These are phyloP conservation scores for Seladonia tumulorum DNA, from an alignment of 2,888 invertebrate genomes.

Conservation along the genomic window DNA sequence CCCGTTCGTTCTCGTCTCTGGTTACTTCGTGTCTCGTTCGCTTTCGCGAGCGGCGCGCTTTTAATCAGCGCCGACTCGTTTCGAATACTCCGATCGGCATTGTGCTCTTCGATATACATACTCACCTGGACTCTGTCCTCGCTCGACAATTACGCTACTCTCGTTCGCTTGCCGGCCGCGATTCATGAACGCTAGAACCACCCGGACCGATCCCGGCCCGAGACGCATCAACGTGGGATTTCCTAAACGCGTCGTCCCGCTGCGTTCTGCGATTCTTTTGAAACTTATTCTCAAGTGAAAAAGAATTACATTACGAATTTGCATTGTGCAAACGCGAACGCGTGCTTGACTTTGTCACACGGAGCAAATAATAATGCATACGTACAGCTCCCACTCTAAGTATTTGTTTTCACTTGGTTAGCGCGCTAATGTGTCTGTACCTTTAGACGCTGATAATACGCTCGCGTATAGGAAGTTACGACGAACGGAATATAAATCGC, in stretches of 20 bases:
- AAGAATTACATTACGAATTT: no score
- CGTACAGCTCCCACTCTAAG: no score
- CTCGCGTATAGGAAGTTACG: no score
- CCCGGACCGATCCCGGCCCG: not conserved
- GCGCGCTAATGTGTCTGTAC: no score
- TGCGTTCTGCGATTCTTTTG: no score
- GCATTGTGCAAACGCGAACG: no score
- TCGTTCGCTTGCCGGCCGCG: not conserved
- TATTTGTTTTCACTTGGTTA: no score
- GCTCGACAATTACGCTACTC: conserved; percentile 5
- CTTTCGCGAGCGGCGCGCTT: not conserved
- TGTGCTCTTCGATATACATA: conserved; percentile 20
- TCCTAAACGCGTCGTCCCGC: not conserved
- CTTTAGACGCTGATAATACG: no score
- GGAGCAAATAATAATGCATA: no score
- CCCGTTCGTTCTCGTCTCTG: not conserved
- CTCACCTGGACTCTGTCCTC: conserved; percentile 23
- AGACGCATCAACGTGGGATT: not conserved
- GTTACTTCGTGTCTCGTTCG: not conserved
- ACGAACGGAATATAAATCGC: no score
- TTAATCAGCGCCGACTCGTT: not conserved
- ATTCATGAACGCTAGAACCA: not conserved
- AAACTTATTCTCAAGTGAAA: no score
- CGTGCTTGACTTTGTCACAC: no score
- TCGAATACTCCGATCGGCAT: conserved; percentile 9